Conservation (phyloP, 2,797 vertebrate genomes). For the Philypnodon macrostomus region DNA sequence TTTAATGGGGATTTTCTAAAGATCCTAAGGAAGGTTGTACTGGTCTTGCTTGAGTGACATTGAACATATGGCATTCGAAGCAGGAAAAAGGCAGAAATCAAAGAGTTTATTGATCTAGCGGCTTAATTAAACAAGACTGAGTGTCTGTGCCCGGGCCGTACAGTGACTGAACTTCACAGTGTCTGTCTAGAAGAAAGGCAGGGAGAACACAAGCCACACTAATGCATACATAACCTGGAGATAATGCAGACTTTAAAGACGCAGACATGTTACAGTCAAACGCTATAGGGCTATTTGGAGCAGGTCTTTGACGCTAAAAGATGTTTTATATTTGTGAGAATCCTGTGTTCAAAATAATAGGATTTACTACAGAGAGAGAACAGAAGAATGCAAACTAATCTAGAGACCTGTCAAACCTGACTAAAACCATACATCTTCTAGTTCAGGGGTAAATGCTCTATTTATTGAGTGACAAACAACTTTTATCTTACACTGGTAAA, state of each 20-base stretch:
- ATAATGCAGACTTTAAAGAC: conserved; percentile 15
- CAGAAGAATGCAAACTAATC: not conserved
- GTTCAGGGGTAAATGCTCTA: too few relatives aligned
- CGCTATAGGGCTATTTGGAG: not conserved
- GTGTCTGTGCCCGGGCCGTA: conserved; percentile 46
- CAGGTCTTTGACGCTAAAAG: conserved; percentile 10
- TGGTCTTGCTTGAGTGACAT: conserved; percentile 45
- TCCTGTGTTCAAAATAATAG: conserved; percentile 4
- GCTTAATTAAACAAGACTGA: conserved; percentile 67
- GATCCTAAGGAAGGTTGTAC: conserved; percentile 49
- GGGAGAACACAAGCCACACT: conserved; percentile 1
- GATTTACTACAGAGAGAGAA: not conserved
- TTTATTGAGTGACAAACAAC: too few relatives aligned
- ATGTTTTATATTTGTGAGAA: conserved; percentile 17
- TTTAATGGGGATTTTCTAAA: conserved; percentile 57
- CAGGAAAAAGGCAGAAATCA: conserved; percentile 37
- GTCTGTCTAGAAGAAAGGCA: conserved; percentile 21
- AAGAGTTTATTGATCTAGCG: conserved; percentile 65
- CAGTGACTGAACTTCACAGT: conserved; percentile 39
- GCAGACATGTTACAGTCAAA: not conserved
- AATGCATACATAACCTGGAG: conserved; percentile 13
- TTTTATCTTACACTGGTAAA: too few relatives aligned
- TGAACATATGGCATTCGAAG: conserved; percentile 55
- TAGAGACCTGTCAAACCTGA: too few relatives aligned
- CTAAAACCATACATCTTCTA: too few relatives aligned